A percentile compares a stretch with the other conserved stretches of the same genome.
Conservation (phyloP, 2,113 vertebrate genomes). For the Oreotrochilus melanogaster region DNA sequence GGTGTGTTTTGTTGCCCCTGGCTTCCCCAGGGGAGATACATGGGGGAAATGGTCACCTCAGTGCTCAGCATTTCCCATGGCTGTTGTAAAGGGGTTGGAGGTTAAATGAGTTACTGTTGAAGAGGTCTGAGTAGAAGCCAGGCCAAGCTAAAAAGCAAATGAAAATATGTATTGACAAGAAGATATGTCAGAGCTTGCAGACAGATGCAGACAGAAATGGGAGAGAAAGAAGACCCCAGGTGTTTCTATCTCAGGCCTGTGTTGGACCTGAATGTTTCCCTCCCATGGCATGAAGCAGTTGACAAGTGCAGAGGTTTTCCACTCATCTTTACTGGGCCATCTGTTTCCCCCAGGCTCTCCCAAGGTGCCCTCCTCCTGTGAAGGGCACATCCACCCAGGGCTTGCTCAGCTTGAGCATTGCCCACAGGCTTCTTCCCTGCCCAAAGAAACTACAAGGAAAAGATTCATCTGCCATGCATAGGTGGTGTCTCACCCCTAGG, state of each 20-base stretch:
- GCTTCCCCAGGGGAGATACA: background rate
- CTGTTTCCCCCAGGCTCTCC: background rate
- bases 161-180: background rate
- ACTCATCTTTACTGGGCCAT: background rate
- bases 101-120: background rate
- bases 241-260: background rate
- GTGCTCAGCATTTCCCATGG: background rate
- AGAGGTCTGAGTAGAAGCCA: background rate
- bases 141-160: background rate
- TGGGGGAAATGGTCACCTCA: fast-evolving
- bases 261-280: background rate
- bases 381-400: background rate
- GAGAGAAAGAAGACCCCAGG: background rate
- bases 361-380: background rate
- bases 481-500: background rate
- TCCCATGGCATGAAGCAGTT: fast-evolving
- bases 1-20: background rate
- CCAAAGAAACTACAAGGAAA: background rate
- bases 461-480: background rate
- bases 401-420: background rate
- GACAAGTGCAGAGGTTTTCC: background rate
- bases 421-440: background rate
- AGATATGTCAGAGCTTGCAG: background rate
- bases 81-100: background rate
- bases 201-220: background rate